Conservation (phyloP, 2,888 invertebrate species). For the Dasypogon diadema region DNA sequence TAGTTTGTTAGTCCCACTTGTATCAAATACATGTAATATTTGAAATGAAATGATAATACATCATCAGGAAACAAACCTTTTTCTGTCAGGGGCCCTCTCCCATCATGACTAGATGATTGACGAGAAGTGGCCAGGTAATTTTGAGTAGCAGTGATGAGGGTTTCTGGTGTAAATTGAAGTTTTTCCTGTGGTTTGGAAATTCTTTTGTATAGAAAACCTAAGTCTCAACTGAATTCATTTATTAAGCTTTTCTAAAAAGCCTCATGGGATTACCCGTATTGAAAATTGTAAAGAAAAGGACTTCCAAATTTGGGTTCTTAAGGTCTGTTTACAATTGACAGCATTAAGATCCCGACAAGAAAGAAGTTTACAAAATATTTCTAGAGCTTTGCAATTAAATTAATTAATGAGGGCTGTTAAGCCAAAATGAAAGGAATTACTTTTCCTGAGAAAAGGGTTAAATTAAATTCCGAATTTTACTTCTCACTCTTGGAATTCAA, state of each 20-base stretch:
- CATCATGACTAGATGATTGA: conserved; percentile 18
- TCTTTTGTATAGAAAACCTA: conserved; percentile 32
- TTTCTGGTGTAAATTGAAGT: conserved; percentile 1
- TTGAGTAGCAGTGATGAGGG: background rate
- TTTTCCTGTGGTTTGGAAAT: conserved; percentile 9
- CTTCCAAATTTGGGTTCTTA: conserved; percentile 8
- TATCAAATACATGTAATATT: too few relatives aligned
- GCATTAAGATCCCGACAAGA: conserved; percentile 11
- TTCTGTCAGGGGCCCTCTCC: background rate
- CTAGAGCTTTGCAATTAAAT: conserved; percentile 39
- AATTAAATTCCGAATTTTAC: background rate
- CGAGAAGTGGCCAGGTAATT: conserved; percentile 34
- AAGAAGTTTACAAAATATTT: conserved; percentile 37
- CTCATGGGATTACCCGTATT: background rate
- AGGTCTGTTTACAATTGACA: conserved; percentile 39
- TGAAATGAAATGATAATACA: too few relatives aligned
- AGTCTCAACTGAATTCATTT: conserved; percentile 29
- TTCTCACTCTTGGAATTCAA: conserved; percentile 7
- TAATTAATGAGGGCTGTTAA: conserved; percentile 43
- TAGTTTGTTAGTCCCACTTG: too few relatives aligned
- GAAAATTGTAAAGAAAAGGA: conserved; percentile 25
- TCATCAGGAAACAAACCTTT: too few relatives aligned
- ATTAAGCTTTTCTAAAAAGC: conserved; percentile 24
- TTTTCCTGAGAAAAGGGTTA: conserved; percentile 33
- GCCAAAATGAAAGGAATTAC: conserved; percentile 26